phyloP scores from a whole-genome alignment of 2,797 vertebrate genomes.

The Nyctibius grandis region DNA sequence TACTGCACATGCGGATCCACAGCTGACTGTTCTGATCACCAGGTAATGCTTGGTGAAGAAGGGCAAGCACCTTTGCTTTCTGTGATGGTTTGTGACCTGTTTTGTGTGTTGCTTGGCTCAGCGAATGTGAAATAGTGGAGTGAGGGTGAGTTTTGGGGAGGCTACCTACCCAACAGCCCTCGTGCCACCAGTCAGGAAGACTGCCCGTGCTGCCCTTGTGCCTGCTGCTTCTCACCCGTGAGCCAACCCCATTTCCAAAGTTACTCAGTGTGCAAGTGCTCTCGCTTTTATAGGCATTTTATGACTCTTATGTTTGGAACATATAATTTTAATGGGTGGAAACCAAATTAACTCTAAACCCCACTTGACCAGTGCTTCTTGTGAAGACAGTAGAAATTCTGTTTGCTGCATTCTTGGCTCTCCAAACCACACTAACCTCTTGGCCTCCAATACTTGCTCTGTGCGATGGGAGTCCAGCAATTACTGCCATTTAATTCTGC shows the following conservation, averaged over 20 bases:
- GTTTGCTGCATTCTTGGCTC: neutral
- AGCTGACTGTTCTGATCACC: neutral
- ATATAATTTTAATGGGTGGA: conserved; percentile 41
- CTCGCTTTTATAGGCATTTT: conserved; percentile 19
- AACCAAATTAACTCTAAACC: conserved; percentile 53
- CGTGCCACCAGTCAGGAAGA: accelerated
- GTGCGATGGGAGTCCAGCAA: neutral
- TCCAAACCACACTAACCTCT: neutral
- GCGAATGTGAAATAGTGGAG: accelerated
- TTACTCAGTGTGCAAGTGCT: neutral
- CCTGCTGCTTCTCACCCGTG: neutral
- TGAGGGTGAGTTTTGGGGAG: accelerated
- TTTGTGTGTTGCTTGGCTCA: neutral
- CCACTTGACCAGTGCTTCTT: conserved; percentile 13
- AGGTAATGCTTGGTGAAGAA: neutral
- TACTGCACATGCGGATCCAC: neutral
- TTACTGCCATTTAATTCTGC: neutral
- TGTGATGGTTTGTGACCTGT: neutral
- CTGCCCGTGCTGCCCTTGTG: neutral
- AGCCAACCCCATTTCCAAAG: neutral
- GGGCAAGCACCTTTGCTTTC: neutral
- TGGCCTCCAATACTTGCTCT: neutral
- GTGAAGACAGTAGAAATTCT: conserved; percentile 16
- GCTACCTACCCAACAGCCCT: neutral
- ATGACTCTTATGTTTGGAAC: conserved; percentile 35